Evolutionary conservation across 2,888 invertebrate genomes (phyloP).

Genomic region (Acutogordius australiensis): DNA sequence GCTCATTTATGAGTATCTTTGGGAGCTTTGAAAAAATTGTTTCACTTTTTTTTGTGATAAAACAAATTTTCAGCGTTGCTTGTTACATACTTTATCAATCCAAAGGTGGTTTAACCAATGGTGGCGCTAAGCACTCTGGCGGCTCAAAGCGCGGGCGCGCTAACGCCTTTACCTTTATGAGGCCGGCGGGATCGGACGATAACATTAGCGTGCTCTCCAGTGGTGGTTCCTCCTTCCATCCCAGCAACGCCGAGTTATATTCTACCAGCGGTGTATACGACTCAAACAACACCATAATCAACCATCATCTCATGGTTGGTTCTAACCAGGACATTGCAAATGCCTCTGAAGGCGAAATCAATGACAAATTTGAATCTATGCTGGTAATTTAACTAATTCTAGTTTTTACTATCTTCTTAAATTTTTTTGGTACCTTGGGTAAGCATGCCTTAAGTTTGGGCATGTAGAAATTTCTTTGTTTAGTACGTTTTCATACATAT

Average conservation of each 20-base stretch:
- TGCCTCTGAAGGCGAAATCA: slow-evolving; percentile 41
- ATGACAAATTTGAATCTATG: slow-evolving; percentile 46
- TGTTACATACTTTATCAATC: no score
- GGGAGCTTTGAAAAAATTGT: no score
- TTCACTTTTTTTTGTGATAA: no score
- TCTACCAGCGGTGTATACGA: not conserved
- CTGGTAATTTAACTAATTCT: slow-evolving; percentile 30
- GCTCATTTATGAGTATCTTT: no score
- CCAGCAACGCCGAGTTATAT: not conserved
- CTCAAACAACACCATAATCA: not conserved
- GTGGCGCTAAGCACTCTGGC: no score
- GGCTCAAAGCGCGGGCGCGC: not conserved
- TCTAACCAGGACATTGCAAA: slow-evolving; percentile 17
- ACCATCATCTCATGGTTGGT: no score
- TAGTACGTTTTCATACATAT: no score
- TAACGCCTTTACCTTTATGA: not conserved
- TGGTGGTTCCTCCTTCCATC: not conserved
- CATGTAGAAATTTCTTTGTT: no score
- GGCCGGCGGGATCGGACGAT: slow-evolving; percentile 4
- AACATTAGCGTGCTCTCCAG: not conserved
- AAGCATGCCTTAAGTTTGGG: no score
- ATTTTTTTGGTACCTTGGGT: no score
- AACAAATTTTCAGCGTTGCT: no score
- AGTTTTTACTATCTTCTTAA: slow-evolving; percentile 5
- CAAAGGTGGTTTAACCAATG: no score